Evolutionary conservation across 53 echinoderm and acorn worm species (phyloP), one percentile per base, ranked within the genome.

Genomic region (Paracentrotus lividus): DNA sequence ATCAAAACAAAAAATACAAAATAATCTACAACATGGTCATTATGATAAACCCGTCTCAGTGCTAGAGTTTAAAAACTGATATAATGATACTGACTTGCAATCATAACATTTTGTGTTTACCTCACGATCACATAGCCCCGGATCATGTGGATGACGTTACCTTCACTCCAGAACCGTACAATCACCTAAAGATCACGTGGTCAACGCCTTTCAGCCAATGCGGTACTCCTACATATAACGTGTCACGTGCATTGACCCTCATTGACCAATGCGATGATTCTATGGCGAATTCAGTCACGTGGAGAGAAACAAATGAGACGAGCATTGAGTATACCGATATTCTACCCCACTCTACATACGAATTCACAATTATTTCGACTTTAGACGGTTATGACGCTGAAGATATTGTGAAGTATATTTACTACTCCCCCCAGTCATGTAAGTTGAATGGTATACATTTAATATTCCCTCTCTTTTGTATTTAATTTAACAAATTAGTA

Each of bases 191-290:
- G 34, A 43, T 88, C 26, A 31, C 61, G 64, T 88, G 88, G 88
- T 23, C 42, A 21, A 64, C 34, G 32, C 64, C 88, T 15, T 31
- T 13, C 43, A 59, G 38, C 59, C 33, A 59, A 38, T 88, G 61
- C 42, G 59, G 40, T 38, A 21, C 88, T 21, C 34, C 47, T 12
- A 32, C 24, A 6, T 88, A 88, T 64, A 34, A 88, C 33, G 61
- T 88, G 16, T 60, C 88, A 3, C 88, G 61, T 5, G 61, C 33
- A 21, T 40, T 88, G 14, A 60, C 61, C 31, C 88, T 61, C 6
- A 36, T 36, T 15, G 88, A 88, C 40, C 88, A 88, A 26, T 88
- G 88, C 42, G 88, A 88, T 42, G 61, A 60, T 1, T 59, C 88
- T 16, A 8, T 8, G 10, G 38, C 88, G 38, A 64, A 43, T 27